A percentile compares a stretch with the other conserved stretches of the same genome.
Evolutionary conservation across 2,797 vertebrate genomes (phyloP).

Genomic region (Ptychobarbus kaznakovi): DNA sequence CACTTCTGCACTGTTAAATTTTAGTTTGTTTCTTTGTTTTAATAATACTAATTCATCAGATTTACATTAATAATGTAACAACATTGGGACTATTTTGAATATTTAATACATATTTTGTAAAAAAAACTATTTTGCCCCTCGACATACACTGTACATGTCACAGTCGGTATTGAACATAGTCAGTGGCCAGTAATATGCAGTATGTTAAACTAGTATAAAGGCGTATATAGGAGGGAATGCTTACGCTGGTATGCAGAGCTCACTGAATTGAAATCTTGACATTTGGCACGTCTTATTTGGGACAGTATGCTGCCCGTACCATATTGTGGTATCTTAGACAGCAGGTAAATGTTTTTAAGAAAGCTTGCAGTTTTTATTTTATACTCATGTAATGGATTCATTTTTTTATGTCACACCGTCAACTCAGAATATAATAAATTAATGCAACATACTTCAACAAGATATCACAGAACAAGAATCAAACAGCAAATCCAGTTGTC

Average conservation of each 20-base stretch:
- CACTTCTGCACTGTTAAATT: neutral
- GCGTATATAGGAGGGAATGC: neutral
- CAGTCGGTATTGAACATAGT: neutral
- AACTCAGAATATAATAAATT: neutral
- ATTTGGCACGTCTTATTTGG: neutral
- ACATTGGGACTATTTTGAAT: neutral
- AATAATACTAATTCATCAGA: neutral
- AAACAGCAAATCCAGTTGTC: neutral
- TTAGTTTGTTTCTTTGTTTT: neutral
- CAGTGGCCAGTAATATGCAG: neutral
- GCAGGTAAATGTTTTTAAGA: neutral
- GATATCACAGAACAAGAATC: neutral
- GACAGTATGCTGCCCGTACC: neutral
- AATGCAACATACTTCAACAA: neutral
- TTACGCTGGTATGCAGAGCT: neutral
- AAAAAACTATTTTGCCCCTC: neutral
- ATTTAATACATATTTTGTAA: neutral
- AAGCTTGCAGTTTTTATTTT: neutral
- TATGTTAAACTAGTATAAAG: neutral
- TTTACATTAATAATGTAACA: neutral
- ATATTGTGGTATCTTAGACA: neutral
- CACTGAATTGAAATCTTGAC: neutral
- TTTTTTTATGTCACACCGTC: neutral
- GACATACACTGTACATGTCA: neutral
- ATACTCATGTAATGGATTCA: neutral